These are phyloP conservation scores for Cydia fagiglandana DNA, from an alignment of 1,140 invertebrate genomes.

Conservation along the genomic window DNA sequence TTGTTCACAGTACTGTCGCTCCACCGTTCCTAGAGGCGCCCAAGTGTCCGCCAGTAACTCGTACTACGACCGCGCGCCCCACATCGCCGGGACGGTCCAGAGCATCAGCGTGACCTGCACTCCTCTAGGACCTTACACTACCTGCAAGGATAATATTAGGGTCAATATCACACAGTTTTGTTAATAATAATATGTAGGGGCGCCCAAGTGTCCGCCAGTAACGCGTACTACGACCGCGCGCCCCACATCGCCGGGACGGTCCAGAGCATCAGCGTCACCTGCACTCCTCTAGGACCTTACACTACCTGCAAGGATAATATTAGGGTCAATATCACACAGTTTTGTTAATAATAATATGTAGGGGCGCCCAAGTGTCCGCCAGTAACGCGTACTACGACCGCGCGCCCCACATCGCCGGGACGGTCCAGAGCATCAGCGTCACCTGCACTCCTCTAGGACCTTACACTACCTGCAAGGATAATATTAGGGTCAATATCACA, in stretches of 20 bases:
- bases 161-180: slow-evolving; percentile 2
- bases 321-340: neutral
- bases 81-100: neutral
- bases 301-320: neutral
- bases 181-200: neutral
- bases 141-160: neutral
- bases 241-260: neutral
- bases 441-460: neutral
- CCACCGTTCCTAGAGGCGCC: neutral
- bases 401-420: neutral
- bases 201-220: neutral
- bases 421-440: too few relatives aligned
- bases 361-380: neutral
- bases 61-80: neutral
- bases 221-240: neutral
- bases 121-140: neutral
- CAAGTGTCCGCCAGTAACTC: neutral
- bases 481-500: neutral
- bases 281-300: neutral
- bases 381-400: neutral
- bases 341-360: neutral
- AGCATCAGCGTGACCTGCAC: neutral
- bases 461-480: neutral
- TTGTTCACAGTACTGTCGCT: neutral
- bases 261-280: neutral